phyloP scores from a whole-genome alignment of 2,888 invertebrate genomes.

The Podotricha telesiphe region DNA sequence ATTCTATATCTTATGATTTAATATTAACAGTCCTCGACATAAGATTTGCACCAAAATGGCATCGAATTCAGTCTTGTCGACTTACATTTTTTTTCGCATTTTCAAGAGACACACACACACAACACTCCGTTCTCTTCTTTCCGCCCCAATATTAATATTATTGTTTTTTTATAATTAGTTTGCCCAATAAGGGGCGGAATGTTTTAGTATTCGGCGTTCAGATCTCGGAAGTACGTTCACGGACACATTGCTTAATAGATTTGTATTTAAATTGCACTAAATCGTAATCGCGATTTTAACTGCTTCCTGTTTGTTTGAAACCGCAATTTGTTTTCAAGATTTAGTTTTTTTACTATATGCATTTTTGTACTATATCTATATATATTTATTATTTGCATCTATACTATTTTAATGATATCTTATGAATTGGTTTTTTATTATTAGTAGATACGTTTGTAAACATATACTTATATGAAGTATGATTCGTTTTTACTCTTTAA shows the following conservation, averaged over 20 bases:
- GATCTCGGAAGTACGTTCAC: slow-evolving; percentile 30
- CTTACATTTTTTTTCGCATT: too few species aligned
- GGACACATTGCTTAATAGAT: slow-evolving; percentile 16
- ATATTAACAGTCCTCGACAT: too few species aligned
- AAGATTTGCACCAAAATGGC: too few species aligned
- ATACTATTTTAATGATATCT: background rate
- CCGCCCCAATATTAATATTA: too few species aligned
- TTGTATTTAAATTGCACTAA: slow-evolving; percentile 31
- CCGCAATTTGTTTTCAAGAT: slow-evolving; percentile 10
- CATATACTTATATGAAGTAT: too few species aligned
- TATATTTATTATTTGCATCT: background rate
- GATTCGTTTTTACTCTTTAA: too few species aligned
- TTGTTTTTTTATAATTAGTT: too few species aligned
- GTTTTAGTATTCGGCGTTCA: background rate
- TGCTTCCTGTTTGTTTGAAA: slow-evolving; percentile 33
- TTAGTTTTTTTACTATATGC: background rate
- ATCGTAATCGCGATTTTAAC: slow-evolving; percentile 16
- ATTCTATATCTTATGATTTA: too few species aligned
- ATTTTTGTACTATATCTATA: background rate
- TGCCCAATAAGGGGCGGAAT: background rate
- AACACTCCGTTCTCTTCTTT: too few species aligned
- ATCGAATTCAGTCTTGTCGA: too few species aligned
- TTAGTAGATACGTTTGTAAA: background rate
- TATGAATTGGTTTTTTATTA: background rate
- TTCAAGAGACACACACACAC: too few species aligned